Evolutionary conservation across 2,113 vertebrate genomes (phyloP).

Genomic region (Siniperca knerii): DNA sequence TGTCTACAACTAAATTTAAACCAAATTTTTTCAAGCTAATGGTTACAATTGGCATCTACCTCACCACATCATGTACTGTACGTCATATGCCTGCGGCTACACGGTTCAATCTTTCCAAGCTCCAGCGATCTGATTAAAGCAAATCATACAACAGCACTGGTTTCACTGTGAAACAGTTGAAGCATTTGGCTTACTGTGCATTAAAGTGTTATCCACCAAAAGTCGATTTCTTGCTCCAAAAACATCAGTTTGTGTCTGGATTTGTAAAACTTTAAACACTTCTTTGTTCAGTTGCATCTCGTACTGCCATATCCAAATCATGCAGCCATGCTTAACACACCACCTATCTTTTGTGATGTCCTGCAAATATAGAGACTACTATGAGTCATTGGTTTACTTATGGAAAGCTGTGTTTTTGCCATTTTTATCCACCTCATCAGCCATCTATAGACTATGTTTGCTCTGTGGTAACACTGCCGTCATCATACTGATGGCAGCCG

Average conservation of each 20-base stretch:
- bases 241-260: background rate
- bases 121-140: background rate
- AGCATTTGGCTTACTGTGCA: background rate
- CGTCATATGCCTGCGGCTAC: background rate
- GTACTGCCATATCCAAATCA: background rate
- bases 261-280: background rate
- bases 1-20: background rate
- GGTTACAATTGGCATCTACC: background rate
- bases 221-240: background rate
- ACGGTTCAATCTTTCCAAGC: background rate
- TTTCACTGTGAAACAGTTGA: background rate
- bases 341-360: background rate
- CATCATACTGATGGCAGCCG: background rate
- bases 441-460: background rate
- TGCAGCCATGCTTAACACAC: background rate
- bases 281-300: background rate
- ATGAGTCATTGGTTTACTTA: conserved; percentile 6
- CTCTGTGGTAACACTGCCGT: background rate
- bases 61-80: background rate
- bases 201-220: background rate
- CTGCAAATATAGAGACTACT: background rate
- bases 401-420: conserved; percentile 2
- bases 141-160: background rate
- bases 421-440: conserved; percentile 7
- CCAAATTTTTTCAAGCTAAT: background rate